phyloP scores from a whole-genome alignment of 2,113 vertebrate species.

The Rostratula benghalensis region DNA sequence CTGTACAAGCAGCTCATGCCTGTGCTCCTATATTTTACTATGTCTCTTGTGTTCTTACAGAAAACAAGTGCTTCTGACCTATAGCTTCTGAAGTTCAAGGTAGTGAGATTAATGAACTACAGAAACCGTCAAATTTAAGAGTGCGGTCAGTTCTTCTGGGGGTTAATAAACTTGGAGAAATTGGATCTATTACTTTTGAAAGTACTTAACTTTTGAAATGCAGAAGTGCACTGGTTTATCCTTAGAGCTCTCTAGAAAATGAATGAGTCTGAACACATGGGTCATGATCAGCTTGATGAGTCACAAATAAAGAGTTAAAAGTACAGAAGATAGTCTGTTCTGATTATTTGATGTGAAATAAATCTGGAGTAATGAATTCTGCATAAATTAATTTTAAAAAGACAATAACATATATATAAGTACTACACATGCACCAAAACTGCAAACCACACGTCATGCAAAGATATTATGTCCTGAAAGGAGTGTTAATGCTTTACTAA shows the following conservation, averaged over 20 bases:
- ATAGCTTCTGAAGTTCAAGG: not conserved
- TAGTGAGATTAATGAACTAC: not conserved
- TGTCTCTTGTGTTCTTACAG: not conserved
- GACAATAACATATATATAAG: not conserved
- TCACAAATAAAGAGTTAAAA: not conserved
- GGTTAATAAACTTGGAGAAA: not conserved
- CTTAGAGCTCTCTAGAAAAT: not conserved
- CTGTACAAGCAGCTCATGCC: not conserved
- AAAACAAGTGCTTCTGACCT: not conserved
- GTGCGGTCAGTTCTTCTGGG: not conserved
- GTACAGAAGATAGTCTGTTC: not conserved
- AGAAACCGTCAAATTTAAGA: not conserved
- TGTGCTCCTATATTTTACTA: not conserved
- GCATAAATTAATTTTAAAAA: not conserved
- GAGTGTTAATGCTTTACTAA: not conserved
- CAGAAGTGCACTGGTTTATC: not conserved
- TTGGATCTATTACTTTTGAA: not conserved
- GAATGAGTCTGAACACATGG: not conserved
- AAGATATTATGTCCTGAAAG: not conserved
- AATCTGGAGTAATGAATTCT: not conserved
- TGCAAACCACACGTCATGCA: not conserved
- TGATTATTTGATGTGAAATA: not conserved
- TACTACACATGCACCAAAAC: not conserved
- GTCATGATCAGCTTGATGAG: not conserved
- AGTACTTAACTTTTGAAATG: not conserved